Evolutionary conservation across 1,140 invertebrate species (phyloP).

Genomic region (Polypedilum pembai): DNA sequence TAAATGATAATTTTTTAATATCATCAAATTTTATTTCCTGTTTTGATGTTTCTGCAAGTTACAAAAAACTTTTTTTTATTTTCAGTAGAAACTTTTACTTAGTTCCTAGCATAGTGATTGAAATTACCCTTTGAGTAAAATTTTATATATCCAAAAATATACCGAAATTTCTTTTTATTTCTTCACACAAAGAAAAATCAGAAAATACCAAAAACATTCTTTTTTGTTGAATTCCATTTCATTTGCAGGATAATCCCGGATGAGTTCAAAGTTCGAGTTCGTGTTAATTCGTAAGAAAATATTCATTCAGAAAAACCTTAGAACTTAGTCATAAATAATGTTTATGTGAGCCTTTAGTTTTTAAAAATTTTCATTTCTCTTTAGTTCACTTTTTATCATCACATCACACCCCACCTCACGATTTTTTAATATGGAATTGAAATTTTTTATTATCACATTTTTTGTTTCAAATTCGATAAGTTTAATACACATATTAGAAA

Average conservation of each 20-base stretch:
- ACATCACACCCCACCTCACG: slow-evolving; percentile 31
- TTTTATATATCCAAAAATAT: slow-evolving; percentile 6
- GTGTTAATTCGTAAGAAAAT: slow-evolving; percentile 63
- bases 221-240: slow-evolving; percentile 38
- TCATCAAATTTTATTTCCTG: no score
- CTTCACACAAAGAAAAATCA: slow-evolving; percentile 34
- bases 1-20: no score
- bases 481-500: slow-evolving; percentile 21
- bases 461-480: no score
- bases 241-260: slow-evolving; percentile 66
- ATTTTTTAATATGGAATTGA: no score
- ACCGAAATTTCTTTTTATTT: slow-evolving; percentile 15
- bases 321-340: slow-evolving; percentile 30
- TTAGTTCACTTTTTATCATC: background rate
- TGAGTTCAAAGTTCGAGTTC: slow-evolving; percentile 67
- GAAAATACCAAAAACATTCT: slow-evolving; percentile 40
- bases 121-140: background rate
- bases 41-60: no score
- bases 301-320: slow-evolving; percentile 35
- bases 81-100: no score
- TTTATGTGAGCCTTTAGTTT: slow-evolving; percentile 30
- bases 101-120: background rate
- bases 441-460: no score
- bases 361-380: background rate
- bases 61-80: no score